Evolutionary conservation across 2,888 invertebrate species (phyloP).

Genomic region (Dione juno): DNA sequence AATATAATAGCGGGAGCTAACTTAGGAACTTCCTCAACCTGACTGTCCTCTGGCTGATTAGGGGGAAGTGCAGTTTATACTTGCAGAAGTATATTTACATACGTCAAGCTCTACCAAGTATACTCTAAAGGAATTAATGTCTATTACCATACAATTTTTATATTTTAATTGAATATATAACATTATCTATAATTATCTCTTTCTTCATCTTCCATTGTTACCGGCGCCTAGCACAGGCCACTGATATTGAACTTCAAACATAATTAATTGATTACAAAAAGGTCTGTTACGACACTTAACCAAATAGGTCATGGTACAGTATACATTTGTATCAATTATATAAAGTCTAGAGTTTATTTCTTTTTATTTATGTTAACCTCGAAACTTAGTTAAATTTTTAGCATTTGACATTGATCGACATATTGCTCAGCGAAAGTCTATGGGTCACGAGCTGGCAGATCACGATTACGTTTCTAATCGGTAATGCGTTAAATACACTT

Average conservation of each 20-base stretch:
- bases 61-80: no score
- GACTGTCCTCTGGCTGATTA: no score
- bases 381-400: conserved; percentile 5
- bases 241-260: conserved; percentile 67
- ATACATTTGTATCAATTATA: conserved; percentile 54
- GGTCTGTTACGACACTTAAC: conserved; percentile 60
- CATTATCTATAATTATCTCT: not conserved
- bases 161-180: not conserved
- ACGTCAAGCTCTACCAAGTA: no score
- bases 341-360: conserved; percentile 52
- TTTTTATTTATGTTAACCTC: conserved; percentile 14
- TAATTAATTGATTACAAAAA: conserved; percentile 53
- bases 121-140: no score
- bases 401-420: conserved; percentile 44
- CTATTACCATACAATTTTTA: not conserved
- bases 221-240: conserved; percentile 34
- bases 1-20: no score
- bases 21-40: no score
- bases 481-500: conserved; percentile 19
- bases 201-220: conserved; percentile 15
- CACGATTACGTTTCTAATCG: conserved; percentile 43
- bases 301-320: conserved; percentile 63
- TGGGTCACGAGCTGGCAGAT: conserved; percentile 34
- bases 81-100: no score
- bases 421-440: conserved; percentile 36